Evolutionary conservation across 2,888 invertebrate species (phyloP), one percentile per base, ranked within the genome.

Genomic region (Abrostola triplasia): DNA sequence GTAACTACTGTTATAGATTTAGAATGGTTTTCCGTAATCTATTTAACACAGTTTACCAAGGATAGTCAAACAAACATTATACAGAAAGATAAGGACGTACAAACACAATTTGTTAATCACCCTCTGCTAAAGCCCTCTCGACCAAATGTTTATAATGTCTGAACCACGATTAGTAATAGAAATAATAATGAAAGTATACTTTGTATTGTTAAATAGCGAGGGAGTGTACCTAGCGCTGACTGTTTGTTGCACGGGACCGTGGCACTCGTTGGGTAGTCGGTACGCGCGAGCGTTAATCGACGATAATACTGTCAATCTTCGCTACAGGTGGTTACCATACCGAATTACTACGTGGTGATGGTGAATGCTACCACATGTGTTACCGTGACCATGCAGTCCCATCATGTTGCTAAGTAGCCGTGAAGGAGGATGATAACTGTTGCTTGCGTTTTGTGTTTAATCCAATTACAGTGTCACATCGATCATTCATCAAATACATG

Each of bases 211-310:
- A 80, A 84, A 78, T 88, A 94, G 94, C 80, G 90, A 90, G 82
- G 91, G 93, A 78, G 88, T 92, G 81, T 84, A 86, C 80, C 88
- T 92, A 84, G 92, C 90, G 69, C 84, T 92, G 87, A 88, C 87
- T 73, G 85, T 90, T 68, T 92, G 89, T 87, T 87, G 88, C 84
- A 79, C 89, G 73, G 93, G 94, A 44, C 89, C 92, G 55, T 92
- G 91, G 92, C 87, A 87, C 75, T 82, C 86, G 64, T 77, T 91
- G 74, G 85, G 90, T 85, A 85, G 85, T 76, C 90, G 93, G 74
- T 92, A 89, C 77, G 91, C 92, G 65, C 82, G 84, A 75, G 91
- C 91, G 36, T 77, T 93, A 81, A 85, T 90, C 85, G 85, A 88
- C 86, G 88, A 93, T 86, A 94, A 93, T 85, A 91, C 92, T 38